Percentiles rank a stretch among this genome's conserved stretches.
Evolutionary conservation across 35 echinoderm and acorn worm species (phyloP).

Genomic region (Apostichopus parvimensis): DNA sequence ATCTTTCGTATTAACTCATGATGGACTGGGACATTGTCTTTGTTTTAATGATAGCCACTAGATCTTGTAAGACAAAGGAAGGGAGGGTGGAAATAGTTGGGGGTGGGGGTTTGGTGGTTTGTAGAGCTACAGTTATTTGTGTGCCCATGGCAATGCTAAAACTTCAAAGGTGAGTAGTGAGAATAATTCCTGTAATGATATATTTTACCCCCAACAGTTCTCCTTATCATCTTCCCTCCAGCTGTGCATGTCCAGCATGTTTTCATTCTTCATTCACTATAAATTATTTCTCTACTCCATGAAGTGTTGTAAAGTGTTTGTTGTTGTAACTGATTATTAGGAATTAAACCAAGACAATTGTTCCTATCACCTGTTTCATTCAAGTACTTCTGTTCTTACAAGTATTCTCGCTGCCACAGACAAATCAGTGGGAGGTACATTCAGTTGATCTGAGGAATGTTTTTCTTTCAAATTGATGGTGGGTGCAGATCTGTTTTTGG

Average conservation of each 20-base stretch:
- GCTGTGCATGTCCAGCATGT: not conserved
- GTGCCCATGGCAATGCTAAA: too few relatives aligned
- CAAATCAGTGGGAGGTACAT: not conserved
- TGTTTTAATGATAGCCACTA: too few relatives aligned
- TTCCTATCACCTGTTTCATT: conserved; percentile 20
- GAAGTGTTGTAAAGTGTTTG: conserved; percentile 24
- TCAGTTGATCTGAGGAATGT: not conserved
- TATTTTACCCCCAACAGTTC: not conserved
- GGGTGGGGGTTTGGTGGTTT: too few relatives aligned
- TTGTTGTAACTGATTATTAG: conserved; percentile 41
- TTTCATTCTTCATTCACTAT: not conserved
- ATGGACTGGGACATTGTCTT: too few relatives aligned
- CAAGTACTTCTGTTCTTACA: not conserved
- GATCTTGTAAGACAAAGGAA: too few relatives aligned
- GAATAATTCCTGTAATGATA: too few relatives aligned
- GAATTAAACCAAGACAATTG: conserved; percentile 7
- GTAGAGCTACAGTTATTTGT: too few relatives aligned
- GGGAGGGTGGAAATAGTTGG: too few relatives aligned
- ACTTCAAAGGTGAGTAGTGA: too few relatives aligned
- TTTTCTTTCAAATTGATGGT: conserved; percentile 22
- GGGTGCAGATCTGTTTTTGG: not conserved
- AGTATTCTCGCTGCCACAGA: not conserved
- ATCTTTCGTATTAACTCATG: too few relatives aligned
- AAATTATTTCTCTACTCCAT: not conserved
- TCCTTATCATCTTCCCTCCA: not conserved